These are phyloP conservation scores for Drosophila mettleri DNA, from an alignment of 2,888 invertebrate genomes.

Conservation along the genomic window DNA sequence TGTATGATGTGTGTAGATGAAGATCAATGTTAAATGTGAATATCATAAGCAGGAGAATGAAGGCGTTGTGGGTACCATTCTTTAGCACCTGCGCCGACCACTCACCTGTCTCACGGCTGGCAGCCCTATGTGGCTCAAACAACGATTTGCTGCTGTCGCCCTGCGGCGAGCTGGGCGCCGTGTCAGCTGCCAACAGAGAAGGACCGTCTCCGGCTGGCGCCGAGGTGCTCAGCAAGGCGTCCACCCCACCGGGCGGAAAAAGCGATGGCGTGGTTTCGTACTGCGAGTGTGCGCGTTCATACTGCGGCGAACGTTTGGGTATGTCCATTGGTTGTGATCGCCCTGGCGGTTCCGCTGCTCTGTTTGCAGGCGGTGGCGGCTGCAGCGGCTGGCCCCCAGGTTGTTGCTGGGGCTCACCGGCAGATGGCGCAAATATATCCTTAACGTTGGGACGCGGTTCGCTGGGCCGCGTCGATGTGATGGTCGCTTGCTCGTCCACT, in stretches of 20 bases:
- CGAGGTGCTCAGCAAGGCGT: constrained; percentile 83
- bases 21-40: constrained; percentile 68
- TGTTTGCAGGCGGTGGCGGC: constrained; percentile 63
- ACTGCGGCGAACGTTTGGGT: constrained; percentile 84
- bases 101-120: constrained; percentile 83
- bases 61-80: constrained; percentile 19
- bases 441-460: constrained; percentile 88
- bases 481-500: constrained; percentile 93
- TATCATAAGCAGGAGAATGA: constrained; percentile 33
- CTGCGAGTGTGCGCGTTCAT: constrained; percentile 82
- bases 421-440: constrained; percentile 86
- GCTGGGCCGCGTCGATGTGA: constrained; percentile 89
- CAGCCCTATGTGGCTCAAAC: constrained; percentile 69
- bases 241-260: constrained; percentile 84
- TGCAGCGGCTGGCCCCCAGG: constrained; percentile 33
- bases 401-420: constrained; percentile 36
- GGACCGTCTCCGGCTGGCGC: constrained; percentile 78
- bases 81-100: constrained; percentile 11
- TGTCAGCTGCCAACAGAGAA: constrained; percentile 58
- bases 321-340: constrained; percentile 89
- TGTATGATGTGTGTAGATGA: constrained; percentile 48
- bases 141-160: constrained; percentile 81
- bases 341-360: constrained; percentile 84
- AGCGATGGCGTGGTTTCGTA: constrained; percentile 64
- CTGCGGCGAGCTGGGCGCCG: constrained; percentile 75